Evolutionary conservation across 1,140 invertebrate genomes (phyloP).

Genomic region (Potamilus streckersoni): DNA sequence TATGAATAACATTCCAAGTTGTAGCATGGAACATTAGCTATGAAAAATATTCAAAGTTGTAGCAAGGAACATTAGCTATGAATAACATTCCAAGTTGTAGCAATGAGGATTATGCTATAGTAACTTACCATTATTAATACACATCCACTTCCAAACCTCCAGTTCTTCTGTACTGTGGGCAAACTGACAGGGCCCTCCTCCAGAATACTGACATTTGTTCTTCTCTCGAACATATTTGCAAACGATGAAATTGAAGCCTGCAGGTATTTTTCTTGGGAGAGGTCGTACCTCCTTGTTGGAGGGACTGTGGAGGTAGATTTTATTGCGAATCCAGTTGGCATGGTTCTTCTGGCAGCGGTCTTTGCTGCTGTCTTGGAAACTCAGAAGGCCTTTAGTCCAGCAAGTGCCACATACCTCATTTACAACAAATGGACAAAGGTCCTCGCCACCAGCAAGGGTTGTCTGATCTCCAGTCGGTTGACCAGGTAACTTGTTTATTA

Average conservation of each 20-base stretch:
- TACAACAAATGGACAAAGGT: constrained; percentile 33
- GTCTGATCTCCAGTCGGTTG: background rate
- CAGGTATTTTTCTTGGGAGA: constrained; percentile 45
- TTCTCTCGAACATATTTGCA: constrained; percentile 51
- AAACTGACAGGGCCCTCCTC: constrained; percentile 89
- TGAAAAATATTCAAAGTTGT: too few species aligned
- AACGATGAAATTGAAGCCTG: constrained; percentile 48
- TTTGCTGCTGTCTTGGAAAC: constrained; percentile 41
- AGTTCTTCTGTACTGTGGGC: constrained; percentile 91
- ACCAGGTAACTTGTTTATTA: background rate
- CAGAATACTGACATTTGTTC: constrained; percentile 65
- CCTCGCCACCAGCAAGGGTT: constrained; percentile 11
- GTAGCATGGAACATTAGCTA: too few species aligned
- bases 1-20: too few species aligned
- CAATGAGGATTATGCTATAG: background rate
- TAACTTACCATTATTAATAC: constrained; percentile 48
- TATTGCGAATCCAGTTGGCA: constrained; percentile 46
- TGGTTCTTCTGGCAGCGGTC: constrained; percentile 53
- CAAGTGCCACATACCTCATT: constrained; percentile 48
- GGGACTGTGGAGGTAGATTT: constrained; percentile 44
- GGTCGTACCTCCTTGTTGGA: constrained; percentile 50
- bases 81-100: too few species aligned
- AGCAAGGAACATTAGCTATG: too few species aligned
- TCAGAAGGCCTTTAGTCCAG: constrained; percentile 52
- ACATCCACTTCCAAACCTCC: constrained; percentile 70